A percentile compares a stretch with the other conserved stretches of the same genome.
Conservation (phyloP, 2,113 vertebrate species). For the Mesembrinibis cayennensis region DNA sequence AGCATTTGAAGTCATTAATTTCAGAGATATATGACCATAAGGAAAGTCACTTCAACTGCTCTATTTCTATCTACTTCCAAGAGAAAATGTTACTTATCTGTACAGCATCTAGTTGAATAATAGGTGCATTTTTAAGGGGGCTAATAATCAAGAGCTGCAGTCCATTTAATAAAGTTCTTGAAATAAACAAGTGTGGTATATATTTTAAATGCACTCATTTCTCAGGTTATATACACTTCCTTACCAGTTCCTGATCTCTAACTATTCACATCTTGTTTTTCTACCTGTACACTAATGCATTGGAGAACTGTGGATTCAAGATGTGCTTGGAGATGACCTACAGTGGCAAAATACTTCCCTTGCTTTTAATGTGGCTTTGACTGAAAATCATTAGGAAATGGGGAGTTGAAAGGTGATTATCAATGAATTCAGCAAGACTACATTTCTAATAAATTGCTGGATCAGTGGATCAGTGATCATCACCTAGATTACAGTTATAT, state of each 20-base stretch:
- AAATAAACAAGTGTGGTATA: neutral
- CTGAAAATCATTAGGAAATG: neutral
- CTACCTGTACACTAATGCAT: neutral
- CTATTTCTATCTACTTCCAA: neutral
- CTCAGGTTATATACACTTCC: neutral
- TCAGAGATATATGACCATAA: neutral
- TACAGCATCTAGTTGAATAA: neutral
- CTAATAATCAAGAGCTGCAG: neutral
- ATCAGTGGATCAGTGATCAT: neutral
- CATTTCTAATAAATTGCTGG: neutral
- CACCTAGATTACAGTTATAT: neutral
- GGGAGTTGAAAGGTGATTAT: neutral
- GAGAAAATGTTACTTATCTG: neutral
- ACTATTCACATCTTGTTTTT: neutral
- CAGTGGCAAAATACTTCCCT: neutral
- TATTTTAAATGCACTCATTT: neutral
- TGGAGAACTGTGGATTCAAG: neutral
- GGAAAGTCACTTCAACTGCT: neutral
- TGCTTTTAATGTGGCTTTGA: neutral
- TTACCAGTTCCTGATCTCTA: neutral
- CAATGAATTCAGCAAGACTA: neutral
- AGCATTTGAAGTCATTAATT: neutral
- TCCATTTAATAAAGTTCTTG: neutral
- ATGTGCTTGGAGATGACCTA: neutral
- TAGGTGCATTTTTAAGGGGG: neutral